Conservation (phyloP, 2,113 vertebrate genomes). For the Daubentonia madagascariensis region DNA sequence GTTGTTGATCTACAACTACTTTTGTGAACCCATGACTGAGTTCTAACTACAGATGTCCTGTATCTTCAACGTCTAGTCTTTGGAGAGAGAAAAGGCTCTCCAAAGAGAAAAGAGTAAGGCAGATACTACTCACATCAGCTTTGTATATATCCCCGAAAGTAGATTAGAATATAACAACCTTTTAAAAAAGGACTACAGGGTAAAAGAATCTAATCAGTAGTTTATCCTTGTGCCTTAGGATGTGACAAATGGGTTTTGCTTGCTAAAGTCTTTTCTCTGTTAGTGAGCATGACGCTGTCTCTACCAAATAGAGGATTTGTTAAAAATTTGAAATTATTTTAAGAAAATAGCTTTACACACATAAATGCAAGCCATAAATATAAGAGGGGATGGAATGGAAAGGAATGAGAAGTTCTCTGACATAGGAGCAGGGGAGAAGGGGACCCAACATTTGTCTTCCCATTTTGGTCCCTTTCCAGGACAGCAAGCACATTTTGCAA, state of each 20-base stretch:
- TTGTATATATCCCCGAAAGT: background rate
- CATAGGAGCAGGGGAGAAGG: background rate
- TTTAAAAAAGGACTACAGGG: background rate
- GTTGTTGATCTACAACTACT: background rate
- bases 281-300: background rate
- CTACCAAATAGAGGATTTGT: background rate
- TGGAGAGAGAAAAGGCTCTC: background rate
- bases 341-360: background rate
- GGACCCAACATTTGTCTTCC: background rate
- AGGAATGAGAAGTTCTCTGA: background rate
- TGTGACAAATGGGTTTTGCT: background rate
- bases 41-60: background rate
- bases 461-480: background rate
- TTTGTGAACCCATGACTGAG: background rate
- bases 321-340: background rate
- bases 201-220: background rate
- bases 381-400: background rate
- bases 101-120: too few relatives aligned
- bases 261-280: background rate
- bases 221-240: background rate
- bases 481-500: background rate
- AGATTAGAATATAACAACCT: background rate
- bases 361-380: background rate
- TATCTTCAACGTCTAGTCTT: background rate
- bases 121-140: fast-evolving